Conservation (phyloP, 2,888 invertebrate species). For the Trachelus iudaicus region DNA sequence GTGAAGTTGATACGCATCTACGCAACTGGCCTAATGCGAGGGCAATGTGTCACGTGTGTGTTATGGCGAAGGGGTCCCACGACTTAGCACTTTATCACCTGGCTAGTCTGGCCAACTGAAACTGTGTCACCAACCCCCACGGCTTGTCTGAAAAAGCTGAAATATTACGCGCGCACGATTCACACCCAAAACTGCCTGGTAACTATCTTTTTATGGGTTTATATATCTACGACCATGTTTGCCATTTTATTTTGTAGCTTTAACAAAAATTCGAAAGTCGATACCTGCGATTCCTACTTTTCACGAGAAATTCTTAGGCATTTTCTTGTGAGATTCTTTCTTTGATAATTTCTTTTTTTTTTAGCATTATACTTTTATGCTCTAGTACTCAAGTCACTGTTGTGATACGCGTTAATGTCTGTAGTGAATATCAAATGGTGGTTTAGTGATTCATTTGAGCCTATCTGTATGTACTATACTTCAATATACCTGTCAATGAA, state of each 20-base stretch:
- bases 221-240: neutral
- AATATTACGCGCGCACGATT: neutral
- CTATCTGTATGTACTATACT: neutral
- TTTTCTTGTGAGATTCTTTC: neutral
- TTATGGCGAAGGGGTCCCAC: constrained; percentile 33
- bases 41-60: constrained; percentile 35
- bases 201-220: neutral
- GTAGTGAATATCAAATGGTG: neutral
- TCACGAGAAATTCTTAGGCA: neutral
- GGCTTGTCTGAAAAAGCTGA: neutral
- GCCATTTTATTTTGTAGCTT: neutral
- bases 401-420: neutral
- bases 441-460: neutral
- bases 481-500: neutral
- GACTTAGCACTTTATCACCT: constrained; percentile 49
- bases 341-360: neutral
- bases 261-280: neutral
- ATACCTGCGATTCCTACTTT: neutral
- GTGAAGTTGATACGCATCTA: constrained; percentile 52
- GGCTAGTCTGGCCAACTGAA: constrained; percentile 26
- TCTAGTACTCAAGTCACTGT: neutral
- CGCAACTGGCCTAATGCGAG: constrained; percentile 43
- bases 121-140: constrained; percentile 19
- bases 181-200: neutral
- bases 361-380: neutral